Base-by-base conservation (phyloP, 2,888 invertebrate species). In the Yponomeuta cagnagella region DNA sequence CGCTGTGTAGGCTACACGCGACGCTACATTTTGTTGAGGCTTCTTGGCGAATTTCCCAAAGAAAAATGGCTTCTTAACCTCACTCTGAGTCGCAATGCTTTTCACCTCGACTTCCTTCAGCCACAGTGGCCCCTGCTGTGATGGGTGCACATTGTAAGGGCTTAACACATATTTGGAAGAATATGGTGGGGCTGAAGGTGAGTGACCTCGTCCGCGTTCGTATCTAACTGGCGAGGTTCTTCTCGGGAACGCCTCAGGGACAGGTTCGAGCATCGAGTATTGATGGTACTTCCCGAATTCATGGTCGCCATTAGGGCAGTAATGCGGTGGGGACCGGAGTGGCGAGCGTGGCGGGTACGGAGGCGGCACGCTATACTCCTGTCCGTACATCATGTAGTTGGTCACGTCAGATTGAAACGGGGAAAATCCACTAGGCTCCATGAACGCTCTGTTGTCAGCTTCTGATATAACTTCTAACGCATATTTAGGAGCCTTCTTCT, bases 61-160 rank as follows among this genome's bases (percentile, higher is more conserved):
- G 64, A 89, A 79, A 1, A 88, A 82, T 74, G 85, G 77, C 72
- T 86, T 89, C 72, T 86, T 89, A 63, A 82, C 83, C 48, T 88
- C 88, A 76, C 90, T 90, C 73, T 92, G 91, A 1, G 88, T 89
- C 5, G 82, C 88, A 63, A 81, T 86, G 74, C 87, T 91, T 75
- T 87, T 90, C 0, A 91, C 89, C 82, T 91, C 91, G 68, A 91
- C 82, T 76, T 91, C 90, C 74, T 87, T 89, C 1, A 91, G 75
- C 72, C 90, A 90, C 0, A 90, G 74, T 2, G 89, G 89, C 10
- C 84, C 80, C 76, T 85, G 87, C 31, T 82, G 78, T 78, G 76
- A 15, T 73, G 82, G 58, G 76, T 73, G 63, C 2, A 15, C 52
- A 12, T 77, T 79, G 23, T 75, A 58, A 58, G 52, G 52, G 52